Evolutionary conservation across 2,888 invertebrate species (phyloP).

Genomic region (Myopa tessellatipennis): DNA sequence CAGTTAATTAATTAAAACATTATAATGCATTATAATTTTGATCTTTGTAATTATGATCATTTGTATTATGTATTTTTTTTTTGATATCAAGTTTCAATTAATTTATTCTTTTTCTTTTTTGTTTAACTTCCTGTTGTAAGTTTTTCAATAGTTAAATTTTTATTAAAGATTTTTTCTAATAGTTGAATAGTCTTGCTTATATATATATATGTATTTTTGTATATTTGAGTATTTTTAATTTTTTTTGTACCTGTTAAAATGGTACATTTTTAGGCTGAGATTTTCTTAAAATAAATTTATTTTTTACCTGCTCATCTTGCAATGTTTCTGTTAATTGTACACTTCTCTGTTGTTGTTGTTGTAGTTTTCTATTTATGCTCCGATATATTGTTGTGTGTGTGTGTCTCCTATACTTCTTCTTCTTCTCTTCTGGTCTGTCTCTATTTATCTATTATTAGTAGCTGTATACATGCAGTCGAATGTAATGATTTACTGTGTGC

Average conservation of each 20-base stretch:
- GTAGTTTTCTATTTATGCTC: background rate
- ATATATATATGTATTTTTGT: too few species aligned
- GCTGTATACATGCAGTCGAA: background rate
- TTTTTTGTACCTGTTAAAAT: background rate
- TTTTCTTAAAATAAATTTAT: background rate
- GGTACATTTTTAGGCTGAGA: background rate
- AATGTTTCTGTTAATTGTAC: background rate
- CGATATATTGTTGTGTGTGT: background rate
- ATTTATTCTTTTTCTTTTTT: background rate
- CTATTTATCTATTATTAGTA: background rate
- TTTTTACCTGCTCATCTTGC: slow-evolving; percentile 6
- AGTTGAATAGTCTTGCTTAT: background rate
- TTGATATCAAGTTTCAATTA: background rate
- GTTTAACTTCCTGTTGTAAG: too few species aligned
- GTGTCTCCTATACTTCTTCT: background rate
- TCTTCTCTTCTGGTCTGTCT: background rate
- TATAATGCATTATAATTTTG: too few species aligned
- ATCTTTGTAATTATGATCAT: too few species aligned
- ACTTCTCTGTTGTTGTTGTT: background rate
- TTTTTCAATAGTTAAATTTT: too few species aligned
- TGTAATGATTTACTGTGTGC: slow-evolving; percentile 27
- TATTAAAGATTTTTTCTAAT: background rate
- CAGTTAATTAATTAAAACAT: too few species aligned
- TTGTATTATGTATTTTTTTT: too few species aligned
- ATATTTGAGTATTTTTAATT: background rate